A percentile compares a stretch with the other conserved stretches of the same genome.
phyloP scores from a whole-genome alignment of 2,113 vertebrate genomes.

The Aplodontia rufa region DNA sequence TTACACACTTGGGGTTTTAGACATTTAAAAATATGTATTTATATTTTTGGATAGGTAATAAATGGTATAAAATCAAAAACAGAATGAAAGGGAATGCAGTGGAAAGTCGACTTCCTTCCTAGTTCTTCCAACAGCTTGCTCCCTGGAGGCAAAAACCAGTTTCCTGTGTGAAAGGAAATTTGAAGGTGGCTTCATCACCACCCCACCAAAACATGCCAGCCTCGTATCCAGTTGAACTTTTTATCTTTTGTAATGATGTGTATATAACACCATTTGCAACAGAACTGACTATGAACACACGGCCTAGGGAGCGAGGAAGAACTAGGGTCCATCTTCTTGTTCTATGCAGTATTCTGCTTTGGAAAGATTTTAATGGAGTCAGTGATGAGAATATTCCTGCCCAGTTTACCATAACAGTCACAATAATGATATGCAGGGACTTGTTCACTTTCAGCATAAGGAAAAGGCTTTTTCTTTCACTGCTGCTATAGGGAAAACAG shows the following conservation, averaged over 20 bases:
- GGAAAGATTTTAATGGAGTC: background rate
- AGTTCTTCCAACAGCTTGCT: background rate
- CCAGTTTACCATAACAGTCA: background rate
- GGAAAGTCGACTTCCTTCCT: background rate
- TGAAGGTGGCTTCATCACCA: background rate
- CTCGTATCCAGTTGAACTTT: background rate
- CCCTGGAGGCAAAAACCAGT: background rate
- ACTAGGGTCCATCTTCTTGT: background rate
- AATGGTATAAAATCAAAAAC: background rate
- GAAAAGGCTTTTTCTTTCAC: background rate
- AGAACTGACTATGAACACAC: background rate
- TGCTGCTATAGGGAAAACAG: background rate
- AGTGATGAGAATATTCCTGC: background rate
- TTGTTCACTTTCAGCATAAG: background rate
- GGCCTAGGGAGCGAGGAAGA: background rate
- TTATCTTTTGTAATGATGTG: background rate
- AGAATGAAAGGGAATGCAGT: background rate
- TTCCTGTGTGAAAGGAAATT: background rate
- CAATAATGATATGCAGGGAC: background rate
- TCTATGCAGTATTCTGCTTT: background rate
- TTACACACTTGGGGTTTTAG: background rate
- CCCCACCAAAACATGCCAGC: background rate
- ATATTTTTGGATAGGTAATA: constrained; percentile 30
- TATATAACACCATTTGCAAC: background rate
- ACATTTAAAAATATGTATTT: background rate